Conservation (phyloP, 53 echinoderm and acorn worm genomes). For the Apostichopus leukothele region DNA sequence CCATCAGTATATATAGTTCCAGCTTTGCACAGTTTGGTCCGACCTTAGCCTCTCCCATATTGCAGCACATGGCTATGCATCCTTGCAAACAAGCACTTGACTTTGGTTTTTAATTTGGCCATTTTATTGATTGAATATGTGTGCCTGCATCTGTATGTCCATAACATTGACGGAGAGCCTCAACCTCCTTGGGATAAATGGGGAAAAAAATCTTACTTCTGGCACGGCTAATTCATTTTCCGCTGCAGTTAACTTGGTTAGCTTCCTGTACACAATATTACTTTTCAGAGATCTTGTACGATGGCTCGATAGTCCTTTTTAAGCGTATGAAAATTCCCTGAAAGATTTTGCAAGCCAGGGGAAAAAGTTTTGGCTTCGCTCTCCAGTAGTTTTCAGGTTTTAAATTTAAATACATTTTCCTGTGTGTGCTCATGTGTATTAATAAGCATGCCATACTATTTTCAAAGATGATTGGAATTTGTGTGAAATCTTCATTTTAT, state of each 20-base stretch:
- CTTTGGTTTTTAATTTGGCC: conserved; percentile 7
- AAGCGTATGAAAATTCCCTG: no score
- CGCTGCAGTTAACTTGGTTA: conserved; percentile 4
- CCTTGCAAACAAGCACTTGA: conserved; percentile 6
- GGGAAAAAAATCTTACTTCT: not conserved
- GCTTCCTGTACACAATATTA: not conserved
- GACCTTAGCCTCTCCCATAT: not conserved
- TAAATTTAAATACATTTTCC: no score
- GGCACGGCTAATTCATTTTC: conserved; percentile 11
- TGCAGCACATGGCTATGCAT: not conserved
- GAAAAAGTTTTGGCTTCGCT: no score
- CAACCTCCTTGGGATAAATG: conserved; percentile 7
- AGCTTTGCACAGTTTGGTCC: no score
- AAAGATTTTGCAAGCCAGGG: no score
- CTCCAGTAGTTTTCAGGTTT: no score
- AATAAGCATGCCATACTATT: no score
- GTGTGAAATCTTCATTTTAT: no score
- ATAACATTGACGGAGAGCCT: not conserved
- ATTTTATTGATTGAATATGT: conserved; percentile 18
- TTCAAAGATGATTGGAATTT: no score
- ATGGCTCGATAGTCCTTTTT: not conserved
- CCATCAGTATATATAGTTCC: no score
- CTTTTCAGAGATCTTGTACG: not conserved
- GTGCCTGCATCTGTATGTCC: not conserved
- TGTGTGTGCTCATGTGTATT: no score